Evolutionary conservation across 2,888 invertebrate genomes (phyloP).

Genomic region (Oasisia sp.): DNA sequence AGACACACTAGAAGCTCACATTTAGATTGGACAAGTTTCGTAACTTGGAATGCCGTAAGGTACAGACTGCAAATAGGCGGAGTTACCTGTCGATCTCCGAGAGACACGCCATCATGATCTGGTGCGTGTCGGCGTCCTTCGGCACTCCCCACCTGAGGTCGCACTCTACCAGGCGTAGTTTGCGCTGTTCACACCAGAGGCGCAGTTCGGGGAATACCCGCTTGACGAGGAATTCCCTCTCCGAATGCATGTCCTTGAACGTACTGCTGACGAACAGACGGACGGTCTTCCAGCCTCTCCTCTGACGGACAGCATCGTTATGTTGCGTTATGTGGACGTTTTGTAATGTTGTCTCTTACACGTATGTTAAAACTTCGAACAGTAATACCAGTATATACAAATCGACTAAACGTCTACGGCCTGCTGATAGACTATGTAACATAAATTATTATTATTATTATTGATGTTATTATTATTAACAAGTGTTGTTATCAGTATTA

Average conservation of each 20-base stretch:
- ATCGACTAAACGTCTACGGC: no score
- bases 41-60: neutral
- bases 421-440: no score
- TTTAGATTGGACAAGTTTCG: neutral
- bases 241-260: slow-evolving; percentile 63
- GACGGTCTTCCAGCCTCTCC: slow-evolving; percentile 57
- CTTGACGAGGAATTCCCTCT: slow-evolving; percentile 62
- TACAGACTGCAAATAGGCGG: neutral
- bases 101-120: neutral
- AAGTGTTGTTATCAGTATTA: no score
- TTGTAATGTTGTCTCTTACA: neutral
- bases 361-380: neutral
- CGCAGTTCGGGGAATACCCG: slow-evolving; percentile 57
- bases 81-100: neutral
- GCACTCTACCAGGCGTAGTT: slow-evolving; percentile 50
- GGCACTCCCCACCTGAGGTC: slow-evolving; percentile 49
- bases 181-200: slow-evolving; percentile 47
- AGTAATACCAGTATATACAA: no score
- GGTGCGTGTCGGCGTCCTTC: slow-evolving; percentile 9
- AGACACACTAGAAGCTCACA: neutral
- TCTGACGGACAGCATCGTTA: neutral
- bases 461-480: no score
- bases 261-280: slow-evolving; percentile 65
- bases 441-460: no score
- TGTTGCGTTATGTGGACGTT: neutral